Evolutionary conservation across 2,888 invertebrate species (phyloP).

Genomic region (Silvanus unidentatus): DNA sequence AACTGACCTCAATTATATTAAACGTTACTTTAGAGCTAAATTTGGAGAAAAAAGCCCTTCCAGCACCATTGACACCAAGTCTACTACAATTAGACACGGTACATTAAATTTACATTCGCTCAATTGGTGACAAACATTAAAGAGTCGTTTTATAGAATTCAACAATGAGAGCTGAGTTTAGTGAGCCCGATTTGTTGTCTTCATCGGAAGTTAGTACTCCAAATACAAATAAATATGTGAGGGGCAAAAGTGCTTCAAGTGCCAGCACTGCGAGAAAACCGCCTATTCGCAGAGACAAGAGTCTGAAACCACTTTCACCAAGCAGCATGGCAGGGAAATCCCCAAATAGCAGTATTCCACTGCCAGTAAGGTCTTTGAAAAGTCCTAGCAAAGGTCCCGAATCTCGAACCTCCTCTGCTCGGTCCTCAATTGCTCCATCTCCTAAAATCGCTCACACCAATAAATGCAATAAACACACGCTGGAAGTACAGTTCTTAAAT

Average conservation of each 20-base stretch:
- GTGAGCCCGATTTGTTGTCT: no score
- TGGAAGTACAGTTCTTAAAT: conserved; percentile 39
- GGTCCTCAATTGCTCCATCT: not conserved
- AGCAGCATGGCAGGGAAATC: no score
- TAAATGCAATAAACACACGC: conserved; percentile 28
- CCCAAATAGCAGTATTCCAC: conserved; percentile 20
- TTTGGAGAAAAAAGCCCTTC: no score
- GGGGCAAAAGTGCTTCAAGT: not conserved
- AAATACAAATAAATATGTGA: conserved; percentile 4
- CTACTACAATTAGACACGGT: no score
- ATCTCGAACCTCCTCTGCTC: not conserved
- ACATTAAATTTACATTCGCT: no score
- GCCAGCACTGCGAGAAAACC: no score
- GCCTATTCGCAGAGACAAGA: no score
- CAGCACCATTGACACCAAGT: no score
- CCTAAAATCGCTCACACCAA: conserved; percentile 10
- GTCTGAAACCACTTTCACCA: no score
- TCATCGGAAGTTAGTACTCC: conserved; percentile 1
- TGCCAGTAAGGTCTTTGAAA: conserved; percentile 22
- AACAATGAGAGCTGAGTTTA: no score
- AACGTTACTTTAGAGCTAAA: no score
- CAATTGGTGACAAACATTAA: not conserved
- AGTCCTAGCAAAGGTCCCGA: conserved; percentile 11
- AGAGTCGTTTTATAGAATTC: not conserved
- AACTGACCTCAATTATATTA: no score